These are phyloP conservation scores for Rhysida immarginata DNA, from an alignment of 1,140 invertebrate genomes.

Conservation along the genomic window DNA sequence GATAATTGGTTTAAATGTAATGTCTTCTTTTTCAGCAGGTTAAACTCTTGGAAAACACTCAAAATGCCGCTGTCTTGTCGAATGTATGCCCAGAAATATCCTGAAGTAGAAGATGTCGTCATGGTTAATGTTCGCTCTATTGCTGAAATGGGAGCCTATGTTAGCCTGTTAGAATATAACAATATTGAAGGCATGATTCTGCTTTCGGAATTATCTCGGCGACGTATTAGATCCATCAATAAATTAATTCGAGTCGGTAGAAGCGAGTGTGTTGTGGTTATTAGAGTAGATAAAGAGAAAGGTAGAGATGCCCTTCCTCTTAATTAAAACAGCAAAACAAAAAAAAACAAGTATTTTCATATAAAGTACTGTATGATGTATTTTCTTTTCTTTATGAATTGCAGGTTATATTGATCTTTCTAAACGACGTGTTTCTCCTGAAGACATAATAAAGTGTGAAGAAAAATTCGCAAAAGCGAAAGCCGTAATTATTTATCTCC, in stretches of 20 bases:
- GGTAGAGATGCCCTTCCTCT: constrained; percentile 40
- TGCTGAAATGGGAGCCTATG: constrained; percentile 99
- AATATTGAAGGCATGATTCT: constrained; percentile 97
- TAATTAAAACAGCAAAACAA: too few relatives aligned
- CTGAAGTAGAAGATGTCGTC: constrained; percentile 97
- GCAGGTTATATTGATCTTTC: constrained; percentile 97
- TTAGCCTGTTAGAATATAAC: constrained; percentile 94
- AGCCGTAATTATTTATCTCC: constrained; percentile 44
- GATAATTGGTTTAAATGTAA: too few relatives aligned
- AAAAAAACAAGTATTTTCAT: too few relatives aligned
- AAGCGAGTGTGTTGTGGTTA: constrained; percentile 97
- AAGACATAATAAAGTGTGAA: constrained; percentile 96
- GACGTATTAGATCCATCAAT: constrained; percentile 98
- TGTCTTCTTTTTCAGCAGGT: too few relatives aligned
- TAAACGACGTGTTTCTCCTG: constrained; percentile 91
- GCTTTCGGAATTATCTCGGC: constrained; percentile 86
- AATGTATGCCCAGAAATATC: constrained; percentile 95
- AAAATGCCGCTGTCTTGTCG: constrained; percentile 88
- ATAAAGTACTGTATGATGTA: too few relatives aligned
- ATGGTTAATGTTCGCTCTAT: constrained; percentile 98
- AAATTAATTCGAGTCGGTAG: constrained; percentile 97
- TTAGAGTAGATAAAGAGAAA: constrained; percentile 98
- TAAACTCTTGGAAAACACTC: too few relatives aligned
- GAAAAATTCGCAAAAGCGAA: constrained; percentile 98
- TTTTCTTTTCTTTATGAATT: constrained; percentile 12